phyloP scores from a whole-genome alignment of 2,797 vertebrate genomes.

The Sebastolobus altivelis region DNA sequence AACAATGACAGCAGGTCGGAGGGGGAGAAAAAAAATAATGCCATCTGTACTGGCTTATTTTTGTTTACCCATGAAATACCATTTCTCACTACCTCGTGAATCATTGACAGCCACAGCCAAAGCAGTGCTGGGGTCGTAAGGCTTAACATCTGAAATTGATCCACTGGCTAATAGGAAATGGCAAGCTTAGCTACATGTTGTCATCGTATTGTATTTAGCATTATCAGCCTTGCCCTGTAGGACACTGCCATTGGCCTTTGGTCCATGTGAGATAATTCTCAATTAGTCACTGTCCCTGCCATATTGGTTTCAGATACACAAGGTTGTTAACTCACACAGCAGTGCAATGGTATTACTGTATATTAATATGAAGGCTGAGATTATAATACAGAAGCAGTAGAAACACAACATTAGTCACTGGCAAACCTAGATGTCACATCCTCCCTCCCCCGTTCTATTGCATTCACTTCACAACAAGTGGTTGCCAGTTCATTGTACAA shows the following conservation, averaged over 20 bases:
- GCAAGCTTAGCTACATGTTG: conserved; percentile 48
- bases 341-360: not conserved
- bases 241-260: conserved; percentile 42
- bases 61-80: conserved; percentile 66
- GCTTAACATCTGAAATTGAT: conserved; percentile 67
- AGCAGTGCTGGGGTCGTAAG: conserved; percentile 17
- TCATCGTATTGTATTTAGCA: conserved; percentile 66
- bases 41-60: conserved; percentile 54
- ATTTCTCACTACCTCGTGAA: conserved; percentile 41
- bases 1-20: conserved; percentile 56
- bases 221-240: conserved; percentile 53
- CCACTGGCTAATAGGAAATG: conserved; percentile 56
- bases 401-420: not conserved
- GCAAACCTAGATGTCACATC: not conserved
- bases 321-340: conserved; percentile 22
- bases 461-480: not conserved
- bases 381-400: not conserved
- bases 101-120: conserved; percentile 47
- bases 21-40: conserved; percentile 26
- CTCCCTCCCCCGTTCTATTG: not conserved
- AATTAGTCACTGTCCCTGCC: conserved; percentile 56
- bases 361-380: conserved; percentile 21
- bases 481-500: not conserved
- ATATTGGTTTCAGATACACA: conserved; percentile 59
- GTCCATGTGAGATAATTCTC: conserved; percentile 51